Conservation (phyloP, 2,888 invertebrate species). For the Phengaris arion region DNA sequence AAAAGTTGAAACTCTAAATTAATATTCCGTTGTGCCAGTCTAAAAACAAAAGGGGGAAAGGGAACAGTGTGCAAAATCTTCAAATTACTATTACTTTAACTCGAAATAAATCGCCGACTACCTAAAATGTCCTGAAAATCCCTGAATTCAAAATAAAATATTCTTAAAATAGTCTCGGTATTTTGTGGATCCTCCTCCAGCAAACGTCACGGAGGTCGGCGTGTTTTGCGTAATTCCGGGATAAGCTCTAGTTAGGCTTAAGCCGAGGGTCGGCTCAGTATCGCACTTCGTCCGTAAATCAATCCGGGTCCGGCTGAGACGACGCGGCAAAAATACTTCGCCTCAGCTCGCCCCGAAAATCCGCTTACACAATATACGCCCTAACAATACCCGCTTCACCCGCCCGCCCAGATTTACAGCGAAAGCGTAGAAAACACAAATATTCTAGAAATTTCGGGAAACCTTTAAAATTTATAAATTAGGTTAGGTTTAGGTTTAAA, state of each 20-base stretch:
- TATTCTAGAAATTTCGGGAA: neutral
- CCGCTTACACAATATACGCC: slow-evolving; percentile 41
- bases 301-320: slow-evolving; percentile 64
- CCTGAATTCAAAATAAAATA: neutral
- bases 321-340: slow-evolving; percentile 60
- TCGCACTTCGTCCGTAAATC: slow-evolving; percentile 73
- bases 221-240: slow-evolving; percentile 69
- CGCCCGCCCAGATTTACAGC: slow-evolving; percentile 31
- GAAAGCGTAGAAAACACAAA: slow-evolving; percentile 28
- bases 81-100: too few relatives aligned
- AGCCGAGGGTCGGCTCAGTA: slow-evolving; percentile 54
- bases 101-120: neutral
- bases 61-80: too few relatives aligned
- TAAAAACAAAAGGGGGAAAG: neutral
- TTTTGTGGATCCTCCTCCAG: slow-evolving; percentile 40
- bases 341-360: slow-evolving; percentile 41
- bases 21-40: slow-evolving; percentile 43
- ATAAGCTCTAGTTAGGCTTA: slow-evolving; percentile 68
- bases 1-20: slow-evolving; percentile 66
- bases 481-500: too few relatives aligned
- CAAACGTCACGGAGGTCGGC: slow-evolving; percentile 62
- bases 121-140: slow-evolving; percentile 18
- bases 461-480: too few relatives aligned
- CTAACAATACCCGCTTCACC: slow-evolving; percentile 39
- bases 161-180: slow-evolving; percentile 4